Evolutionary conservation across 2,888 invertebrate species (phyloP).

Genomic region (Willowsia nigromaculata): DNA sequence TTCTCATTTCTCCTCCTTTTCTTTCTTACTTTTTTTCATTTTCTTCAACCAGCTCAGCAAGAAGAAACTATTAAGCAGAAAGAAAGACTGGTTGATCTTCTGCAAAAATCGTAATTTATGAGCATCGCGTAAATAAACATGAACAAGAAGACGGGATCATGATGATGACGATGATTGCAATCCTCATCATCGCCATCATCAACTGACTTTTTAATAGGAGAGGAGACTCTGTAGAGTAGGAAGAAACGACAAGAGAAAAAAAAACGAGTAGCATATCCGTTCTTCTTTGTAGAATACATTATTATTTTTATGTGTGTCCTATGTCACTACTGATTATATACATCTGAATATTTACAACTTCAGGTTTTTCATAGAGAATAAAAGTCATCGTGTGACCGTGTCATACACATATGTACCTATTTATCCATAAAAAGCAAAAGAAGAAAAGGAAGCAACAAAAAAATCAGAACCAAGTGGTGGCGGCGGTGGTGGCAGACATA

Average conservation of each 20-base stretch:
- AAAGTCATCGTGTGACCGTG: neutral
- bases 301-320: neutral
- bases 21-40: neutral
- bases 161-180: conserved; percentile 7
- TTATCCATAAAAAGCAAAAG: conserved; percentile 32
- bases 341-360: neutral
- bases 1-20: neutral
- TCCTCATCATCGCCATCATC: neutral
- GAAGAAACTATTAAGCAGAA: neutral
- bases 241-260: too few relatives aligned
- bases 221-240: conserved; percentile 9
- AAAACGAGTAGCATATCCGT: conserved; percentile 8
- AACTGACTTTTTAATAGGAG: conserved; percentile 10
- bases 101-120: conserved; percentile 62
- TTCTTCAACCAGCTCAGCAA: neutral
- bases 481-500: neutral
- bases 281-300: neutral
- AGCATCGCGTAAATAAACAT: conserved; percentile 61
- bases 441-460: neutral
- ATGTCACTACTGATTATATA: neutral
- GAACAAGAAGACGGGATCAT: conserved; percentile 32
- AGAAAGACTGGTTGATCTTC: conserved; percentile 10
- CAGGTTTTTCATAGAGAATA: neutral
- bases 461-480: neutral
- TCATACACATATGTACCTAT: neutral